Conservation (phyloP, 2,888 invertebrate species). For the Laspeyria flexula region DNA sequence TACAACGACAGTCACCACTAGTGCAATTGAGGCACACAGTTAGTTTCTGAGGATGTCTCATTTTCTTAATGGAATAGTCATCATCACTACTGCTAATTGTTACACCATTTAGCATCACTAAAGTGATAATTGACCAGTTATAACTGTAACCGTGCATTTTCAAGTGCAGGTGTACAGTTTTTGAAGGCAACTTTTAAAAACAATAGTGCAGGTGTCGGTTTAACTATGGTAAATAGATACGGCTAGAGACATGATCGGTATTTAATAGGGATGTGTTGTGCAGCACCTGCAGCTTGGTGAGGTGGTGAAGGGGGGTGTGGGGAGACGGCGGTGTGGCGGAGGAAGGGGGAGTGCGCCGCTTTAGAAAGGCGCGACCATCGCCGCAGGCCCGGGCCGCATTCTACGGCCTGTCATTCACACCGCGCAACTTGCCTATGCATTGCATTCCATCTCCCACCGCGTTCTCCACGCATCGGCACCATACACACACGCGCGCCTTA, state of each 20-base stretch:
- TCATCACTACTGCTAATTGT: conserved; percentile 47
- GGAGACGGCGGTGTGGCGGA: conserved; percentile 58
- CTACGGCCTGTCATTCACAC: conserved; percentile 86
- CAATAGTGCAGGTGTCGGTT: conserved; percentile 79
- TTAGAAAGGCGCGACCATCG: conserved; percentile 86
- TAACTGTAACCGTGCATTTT: conserved; percentile 58
- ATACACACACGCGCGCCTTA: conserved; percentile 69
- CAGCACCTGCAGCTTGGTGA: conserved; percentile 81
- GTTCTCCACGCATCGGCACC: conserved; percentile 69
- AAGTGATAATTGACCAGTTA: conserved; percentile 60
- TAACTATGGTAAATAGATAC: conserved; percentile 81
- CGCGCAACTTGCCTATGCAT: conserved; percentile 85
- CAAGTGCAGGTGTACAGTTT: conserved; percentile 68
- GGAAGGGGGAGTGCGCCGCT: conserved; percentile 78
- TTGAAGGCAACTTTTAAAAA: conserved; percentile 78
- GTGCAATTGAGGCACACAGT: conserved; percentile 17
- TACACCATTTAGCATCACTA: conserved; percentile 50
- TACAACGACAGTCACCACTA: conserved; percentile 5
- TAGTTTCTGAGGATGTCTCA: conserved; percentile 26
- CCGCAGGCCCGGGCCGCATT: conserved; percentile 85
- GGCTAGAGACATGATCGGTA: conserved; percentile 83
- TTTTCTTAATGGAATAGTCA: conserved; percentile 27
- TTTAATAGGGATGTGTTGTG: conserved; percentile 83
- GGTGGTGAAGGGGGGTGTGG: conserved; percentile 67
- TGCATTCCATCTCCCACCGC: conserved; percentile 83